phyloP scores from a whole-genome alignment of 1,140 invertebrate genomes.

The Luehdorfia chinensis region DNA sequence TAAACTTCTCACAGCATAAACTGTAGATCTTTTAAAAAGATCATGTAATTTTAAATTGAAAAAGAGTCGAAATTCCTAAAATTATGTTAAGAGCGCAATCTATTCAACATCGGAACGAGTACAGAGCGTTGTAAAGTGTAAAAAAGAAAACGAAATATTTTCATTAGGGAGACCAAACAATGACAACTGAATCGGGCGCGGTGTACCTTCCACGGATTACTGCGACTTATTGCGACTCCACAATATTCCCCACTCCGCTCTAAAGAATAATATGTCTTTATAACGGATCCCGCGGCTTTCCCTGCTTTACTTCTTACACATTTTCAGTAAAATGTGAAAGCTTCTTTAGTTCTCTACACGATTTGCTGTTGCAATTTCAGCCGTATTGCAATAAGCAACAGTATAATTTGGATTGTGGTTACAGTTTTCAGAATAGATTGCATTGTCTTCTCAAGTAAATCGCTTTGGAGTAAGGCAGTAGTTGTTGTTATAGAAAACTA shows the following conservation, averaged over 20 bases:
- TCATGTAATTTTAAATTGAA: too few relatives aligned
- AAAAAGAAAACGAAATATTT: slow-evolving; percentile 68
- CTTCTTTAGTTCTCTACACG: slow-evolving; percentile 48
- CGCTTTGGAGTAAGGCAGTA: slow-evolving; percentile 32
- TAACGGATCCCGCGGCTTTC: slow-evolving; percentile 68
- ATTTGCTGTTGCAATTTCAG: slow-evolving; percentile 22
- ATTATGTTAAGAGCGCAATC: too few relatives aligned
- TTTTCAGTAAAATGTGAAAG: slow-evolving; percentile 72
- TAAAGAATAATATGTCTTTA: slow-evolving; percentile 76
- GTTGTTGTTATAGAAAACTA: slow-evolving; percentile 5
- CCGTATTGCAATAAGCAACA: slow-evolving; percentile 22
- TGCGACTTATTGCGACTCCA: slow-evolving; percentile 60
- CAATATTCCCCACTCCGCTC: slow-evolving; percentile 58
- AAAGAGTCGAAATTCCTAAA: too few relatives aligned
- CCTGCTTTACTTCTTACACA: slow-evolving; percentile 70
- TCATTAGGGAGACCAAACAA: slow-evolving; percentile 68
- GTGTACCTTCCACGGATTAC: slow-evolving; percentile 64
- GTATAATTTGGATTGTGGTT: slow-evolving; percentile 19
- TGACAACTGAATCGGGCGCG: slow-evolving; percentile 59
- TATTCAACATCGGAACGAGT: too few relatives aligned
- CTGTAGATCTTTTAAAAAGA: too few relatives aligned
- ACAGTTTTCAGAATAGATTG: slow-evolving; percentile 59
- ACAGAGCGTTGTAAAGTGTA: slow-evolving; percentile 42
- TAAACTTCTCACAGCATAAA: too few relatives aligned
- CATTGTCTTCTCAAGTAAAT: slow-evolving; percentile 67